Conservation (phyloP, 2,797 vertebrate genomes). For the Anabas testudineus region DNA sequence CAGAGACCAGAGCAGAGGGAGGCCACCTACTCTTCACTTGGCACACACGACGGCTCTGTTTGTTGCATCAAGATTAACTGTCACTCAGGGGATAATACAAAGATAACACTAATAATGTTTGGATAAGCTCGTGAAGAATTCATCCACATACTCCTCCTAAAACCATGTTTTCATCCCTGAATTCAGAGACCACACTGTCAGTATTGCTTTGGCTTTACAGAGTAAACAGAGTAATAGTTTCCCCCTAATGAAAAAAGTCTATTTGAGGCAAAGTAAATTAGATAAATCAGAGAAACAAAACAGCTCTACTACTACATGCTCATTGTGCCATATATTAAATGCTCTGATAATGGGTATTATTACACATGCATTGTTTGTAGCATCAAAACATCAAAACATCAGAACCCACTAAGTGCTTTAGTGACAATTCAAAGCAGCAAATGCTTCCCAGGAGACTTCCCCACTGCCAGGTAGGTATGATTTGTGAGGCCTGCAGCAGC, state of each 20-base stretch:
- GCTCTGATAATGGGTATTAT: slow-evolving; percentile 3
- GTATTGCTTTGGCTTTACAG: neutral
- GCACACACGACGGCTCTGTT: slow-evolving; percentile 16
- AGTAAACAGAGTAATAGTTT: neutral
- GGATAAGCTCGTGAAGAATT: slow-evolving; percentile 41
- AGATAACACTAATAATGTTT: slow-evolving; percentile 42
- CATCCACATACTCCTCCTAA: slow-evolving; percentile 30
- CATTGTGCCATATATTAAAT: neutral
- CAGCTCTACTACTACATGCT: neutral
- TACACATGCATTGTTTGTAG: slow-evolving; percentile 18
- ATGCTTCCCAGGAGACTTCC: slow-evolving; percentile 35
- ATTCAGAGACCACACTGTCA: slow-evolving; percentile 5
- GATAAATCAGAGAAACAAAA: neutral
- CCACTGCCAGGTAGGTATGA: slow-evolving; percentile 44
- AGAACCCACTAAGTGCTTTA: slow-evolving; percentile 34
- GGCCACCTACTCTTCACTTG: slow-evolving; percentile 24
- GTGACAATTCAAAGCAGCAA: slow-evolving; percentile 36
- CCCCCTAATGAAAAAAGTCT: slow-evolving; percentile 8
- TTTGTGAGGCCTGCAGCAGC: slow-evolving; percentile 51
- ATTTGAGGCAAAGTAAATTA: neutral
- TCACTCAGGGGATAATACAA: slow-evolving; percentile 24
- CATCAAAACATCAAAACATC: slow-evolving; percentile 33
- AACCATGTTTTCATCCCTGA: slow-evolving; percentile 22
- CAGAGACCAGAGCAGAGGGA: slow-evolving; percentile 16
- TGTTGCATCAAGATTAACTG: slow-evolving; percentile 41